Evolutionary conservation across 2,888 invertebrate genomes (phyloP), one percentile per base, ranked within the genome.

Genomic region (Myathropa florea): DNA sequence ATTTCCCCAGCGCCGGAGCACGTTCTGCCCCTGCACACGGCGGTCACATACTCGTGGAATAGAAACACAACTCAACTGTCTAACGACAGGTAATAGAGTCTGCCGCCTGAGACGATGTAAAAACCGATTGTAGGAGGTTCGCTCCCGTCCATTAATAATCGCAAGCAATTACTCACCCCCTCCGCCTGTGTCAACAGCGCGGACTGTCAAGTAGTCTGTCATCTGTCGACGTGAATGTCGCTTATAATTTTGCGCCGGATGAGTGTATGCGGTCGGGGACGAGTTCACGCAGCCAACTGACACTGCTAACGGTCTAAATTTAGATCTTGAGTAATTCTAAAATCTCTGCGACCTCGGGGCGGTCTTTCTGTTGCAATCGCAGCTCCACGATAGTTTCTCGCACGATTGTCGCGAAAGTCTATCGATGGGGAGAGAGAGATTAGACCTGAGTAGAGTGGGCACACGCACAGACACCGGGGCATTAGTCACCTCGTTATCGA

Each of bases 261-360:
- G 71, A 65, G 79, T 75, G 79, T 71, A 75, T 76, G 75, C n/a
- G 18, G 9, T 59, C 33, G n/a, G 71, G 72, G 57, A 33, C 33
- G 21, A 60, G 60, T 70, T 79, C 70, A 79, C 70, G 79, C 83
- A 79, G 55, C 65, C 18, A 36, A 36, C 26, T 2, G 53, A 23
- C 64, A 46, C 75, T 57, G 85, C 81, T 72, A 77, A 68, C 57
- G 7, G 18, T 26, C 85, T 85, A 85, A 77, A 85, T 72, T 72
- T 85, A 85, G 85, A 85, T 67, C 85, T 85, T 85, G 67, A 53
- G 72, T 85, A 85, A 85, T 84, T 59, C 39, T 30, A 53, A 36
- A 68, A 33, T 46, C 57, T 36, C 21, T 21, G 33, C 65, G 46
- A 80, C 80, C 71, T 80, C 76, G 71, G 64, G 30, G 39, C 9